Percentiles rank a stretch among this genome's conserved stretches.
Conservation (phyloP, 2,888 invertebrate genomes). For the Eupithecia vulgata region DNA sequence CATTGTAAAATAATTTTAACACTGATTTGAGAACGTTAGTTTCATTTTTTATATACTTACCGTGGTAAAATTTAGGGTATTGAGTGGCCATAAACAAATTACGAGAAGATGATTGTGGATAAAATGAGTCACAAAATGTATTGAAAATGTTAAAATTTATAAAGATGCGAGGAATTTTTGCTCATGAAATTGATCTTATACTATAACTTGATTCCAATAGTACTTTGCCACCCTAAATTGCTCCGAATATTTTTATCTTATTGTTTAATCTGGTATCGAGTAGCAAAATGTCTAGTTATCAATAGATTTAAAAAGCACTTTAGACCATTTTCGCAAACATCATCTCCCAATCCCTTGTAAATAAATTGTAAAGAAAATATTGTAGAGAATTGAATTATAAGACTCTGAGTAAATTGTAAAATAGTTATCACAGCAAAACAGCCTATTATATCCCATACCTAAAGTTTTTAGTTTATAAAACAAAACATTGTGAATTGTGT, state of each 20-base stretch:
- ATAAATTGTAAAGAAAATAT: constrained; percentile 75
- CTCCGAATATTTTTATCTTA: neutral
- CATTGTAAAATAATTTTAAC: constrained; percentile 49
- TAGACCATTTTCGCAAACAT: constrained; percentile 58
- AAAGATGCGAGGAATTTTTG: neutral
- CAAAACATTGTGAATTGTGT: constrained; percentile 83
- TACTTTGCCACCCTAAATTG: neutral
- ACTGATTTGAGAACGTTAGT: constrained; percentile 57
- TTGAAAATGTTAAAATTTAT: neutral
- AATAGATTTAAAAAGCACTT: constrained; percentile 25
- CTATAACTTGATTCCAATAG: neutral
- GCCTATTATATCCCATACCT: constrained; percentile 80
- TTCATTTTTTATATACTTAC: constrained; percentile 70
- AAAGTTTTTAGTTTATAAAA: constrained; percentile 82
- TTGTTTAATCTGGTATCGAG: constrained; percentile 16
- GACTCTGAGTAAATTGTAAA: constrained; percentile 71
- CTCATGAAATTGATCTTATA: neutral
- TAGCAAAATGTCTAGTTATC: constrained; percentile 23
- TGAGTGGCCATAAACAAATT: constrained; percentile 78
- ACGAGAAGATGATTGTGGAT: constrained; percentile 60
- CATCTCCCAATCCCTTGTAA: constrained; percentile 64
- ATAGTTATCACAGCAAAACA: constrained; percentile 74
- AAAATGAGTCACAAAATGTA: constrained; percentile 10
- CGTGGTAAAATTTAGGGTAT: constrained; percentile 75
- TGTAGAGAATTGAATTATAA: constrained; percentile 65